Conservation (phyloP, 1,140 invertebrate species). For the Physella acuta region DNA sequence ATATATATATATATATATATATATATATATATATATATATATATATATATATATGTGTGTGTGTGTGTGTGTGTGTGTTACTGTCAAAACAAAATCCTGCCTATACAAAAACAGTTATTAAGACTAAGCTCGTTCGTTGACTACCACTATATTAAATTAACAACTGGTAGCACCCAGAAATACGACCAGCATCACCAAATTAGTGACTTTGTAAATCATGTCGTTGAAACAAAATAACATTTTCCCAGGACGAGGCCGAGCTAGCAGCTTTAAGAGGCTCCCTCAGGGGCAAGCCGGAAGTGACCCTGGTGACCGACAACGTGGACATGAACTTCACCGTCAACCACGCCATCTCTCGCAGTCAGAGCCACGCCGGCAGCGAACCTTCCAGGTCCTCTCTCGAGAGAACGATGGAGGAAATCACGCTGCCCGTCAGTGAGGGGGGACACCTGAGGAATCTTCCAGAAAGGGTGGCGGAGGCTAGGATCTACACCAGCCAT, state of each 20-base stretch:
- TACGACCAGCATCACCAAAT: background rate
- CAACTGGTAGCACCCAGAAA: too few relatives aligned
- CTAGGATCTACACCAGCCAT: background rate
- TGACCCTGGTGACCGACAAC: constrained; percentile 33
- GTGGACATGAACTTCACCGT: constrained; percentile 37
- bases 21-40: background rate
- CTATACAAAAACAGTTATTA: background rate
- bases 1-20: background rate
- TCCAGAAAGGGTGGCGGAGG: constrained; percentile 10
- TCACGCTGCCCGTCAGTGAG: constrained; percentile 21
- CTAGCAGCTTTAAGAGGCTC: constrained; percentile 9
- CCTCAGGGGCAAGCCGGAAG: constrained; percentile 27
- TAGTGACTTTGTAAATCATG: background rate
- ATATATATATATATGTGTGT: background rate
- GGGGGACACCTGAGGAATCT: constrained; percentile 6
- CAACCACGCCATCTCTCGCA: constrained; percentile 29
- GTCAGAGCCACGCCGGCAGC: constrained; percentile 11
- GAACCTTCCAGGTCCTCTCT: constrained; percentile 23
- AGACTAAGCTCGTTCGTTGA: too few relatives aligned
- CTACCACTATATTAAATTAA: too few relatives aligned
- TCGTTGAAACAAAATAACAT: background rate
- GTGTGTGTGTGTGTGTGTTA: too few relatives aligned
- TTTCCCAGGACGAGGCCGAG: constrained; percentile 21
- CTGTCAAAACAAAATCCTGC: background rate
- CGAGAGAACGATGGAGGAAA: constrained; percentile 30